Percentiles rank a stretch among this genome's conserved stretches.
These are phyloP conservation scores for Rhabdornis inornatus DNA, from an alignment of 2,113 vertebrate genomes.

Conservation along the genomic window DNA sequence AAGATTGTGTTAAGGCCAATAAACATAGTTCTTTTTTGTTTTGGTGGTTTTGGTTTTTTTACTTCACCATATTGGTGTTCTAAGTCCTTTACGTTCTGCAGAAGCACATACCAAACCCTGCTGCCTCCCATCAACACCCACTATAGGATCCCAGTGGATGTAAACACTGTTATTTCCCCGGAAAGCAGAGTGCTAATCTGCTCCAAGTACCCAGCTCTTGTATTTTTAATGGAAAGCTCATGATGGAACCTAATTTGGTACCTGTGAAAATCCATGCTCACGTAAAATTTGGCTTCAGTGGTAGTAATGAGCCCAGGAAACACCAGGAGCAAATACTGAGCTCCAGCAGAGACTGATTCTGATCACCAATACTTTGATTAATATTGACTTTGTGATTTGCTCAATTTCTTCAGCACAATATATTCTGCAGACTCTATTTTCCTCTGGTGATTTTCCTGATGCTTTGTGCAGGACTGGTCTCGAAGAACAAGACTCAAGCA, in stretches of 20 bases:
- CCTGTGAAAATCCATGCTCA: not conserved
- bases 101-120: not conserved
- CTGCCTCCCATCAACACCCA: not conserved
- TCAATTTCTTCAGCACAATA: not conserved
- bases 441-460: not conserved
- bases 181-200: not conserved
- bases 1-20: not conserved
- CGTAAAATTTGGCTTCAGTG: not conserved
- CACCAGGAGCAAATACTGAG: not conserved
- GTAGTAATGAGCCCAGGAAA: not conserved
- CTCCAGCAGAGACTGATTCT: not conserved
- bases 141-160: not conserved
- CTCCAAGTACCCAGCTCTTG: not conserved
- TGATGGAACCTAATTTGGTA: not conserved
- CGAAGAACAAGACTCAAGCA: not conserved
- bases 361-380: not conserved
- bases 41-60: not conserved
- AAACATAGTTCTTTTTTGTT: not conserved
- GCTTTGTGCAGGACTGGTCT: not conserved
- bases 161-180: not conserved
- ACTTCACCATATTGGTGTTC: not conserved
- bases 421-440: not conserved
- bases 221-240: not conserved
- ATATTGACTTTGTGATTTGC: not conserved
- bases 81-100: not conserved